Percentiles rank a stretch among this genome's conserved stretches.
Evolutionary conservation across 2,797 vertebrate species (phyloP).

Genomic region (Potorous gilbertii): DNA sequence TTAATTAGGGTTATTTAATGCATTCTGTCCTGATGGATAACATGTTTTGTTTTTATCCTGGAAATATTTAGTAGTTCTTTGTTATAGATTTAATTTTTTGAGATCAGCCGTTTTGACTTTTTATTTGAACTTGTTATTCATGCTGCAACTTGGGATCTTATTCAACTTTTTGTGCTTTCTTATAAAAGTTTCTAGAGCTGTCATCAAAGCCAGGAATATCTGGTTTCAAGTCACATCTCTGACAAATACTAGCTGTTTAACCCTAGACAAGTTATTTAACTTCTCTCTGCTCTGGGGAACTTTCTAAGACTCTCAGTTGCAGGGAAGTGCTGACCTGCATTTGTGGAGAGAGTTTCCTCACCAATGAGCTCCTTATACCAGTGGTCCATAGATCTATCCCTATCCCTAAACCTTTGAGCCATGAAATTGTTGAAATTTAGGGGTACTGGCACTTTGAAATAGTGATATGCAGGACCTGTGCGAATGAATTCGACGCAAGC

Average conservation of each 20-base stretch:
- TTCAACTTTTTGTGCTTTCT: conserved; percentile 38
- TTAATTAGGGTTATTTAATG: not conserved
- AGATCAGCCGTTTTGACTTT: conserved; percentile 3
- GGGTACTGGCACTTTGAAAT: no score
- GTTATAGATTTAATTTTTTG: not conserved
- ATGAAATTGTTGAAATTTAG: no score
- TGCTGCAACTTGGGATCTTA: conserved; percentile 18
- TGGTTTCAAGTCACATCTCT: not conserved
- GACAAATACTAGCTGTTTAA: not conserved
- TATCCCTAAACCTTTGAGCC: no score
- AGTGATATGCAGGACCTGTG: no score
- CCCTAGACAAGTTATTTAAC: not conserved
- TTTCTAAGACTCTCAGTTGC: not conserved
- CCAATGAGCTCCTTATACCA: not conserved
- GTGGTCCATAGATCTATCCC: not conserved
- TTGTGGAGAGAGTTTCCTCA: not conserved
- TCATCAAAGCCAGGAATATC: conserved; percentile 41
- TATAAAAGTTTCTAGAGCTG: conserved; percentile 74
- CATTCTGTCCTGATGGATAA: rapidly evolving
- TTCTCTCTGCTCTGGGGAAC: not conserved
- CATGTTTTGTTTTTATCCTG: not conserved
- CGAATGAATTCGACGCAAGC: no score
- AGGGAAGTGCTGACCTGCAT: not conserved
- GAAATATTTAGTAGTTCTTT: rapidly evolving
- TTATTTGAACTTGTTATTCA: conserved; percentile 41